A percentile compares a stretch with the other conserved stretches of the same genome.
Evolutionary conservation across 2,797 vertebrate species (phyloP).

Genomic region (Enoplosus armatus): DNA sequence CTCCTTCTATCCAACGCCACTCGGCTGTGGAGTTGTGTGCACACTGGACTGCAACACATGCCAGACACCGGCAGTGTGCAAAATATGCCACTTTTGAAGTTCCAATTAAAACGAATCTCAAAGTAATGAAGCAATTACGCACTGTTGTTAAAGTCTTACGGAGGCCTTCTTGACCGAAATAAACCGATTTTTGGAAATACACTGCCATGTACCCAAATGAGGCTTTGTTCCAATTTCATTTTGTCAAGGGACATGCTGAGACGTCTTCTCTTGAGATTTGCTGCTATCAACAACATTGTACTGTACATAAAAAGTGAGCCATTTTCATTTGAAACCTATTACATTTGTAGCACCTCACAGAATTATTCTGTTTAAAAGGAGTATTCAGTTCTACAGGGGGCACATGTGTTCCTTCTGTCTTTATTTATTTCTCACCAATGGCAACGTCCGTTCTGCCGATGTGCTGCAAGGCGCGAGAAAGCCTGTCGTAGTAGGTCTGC

Average conservation of each 20-base stretch:
- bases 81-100: conserved; percentile 72
- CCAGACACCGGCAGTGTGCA: conserved; percentile 76
- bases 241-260: conserved; percentile 68
- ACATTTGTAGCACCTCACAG: conserved; percentile 4
- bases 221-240: conserved; percentile 74
- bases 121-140: conserved; percentile 78
- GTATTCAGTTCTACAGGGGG: conserved; percentile 14
- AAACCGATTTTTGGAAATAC: conserved; percentile 65
- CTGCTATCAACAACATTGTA: conserved; percentile 33
- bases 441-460: conserved; percentile 89
- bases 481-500: conserved; percentile 85
- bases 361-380: conserved; percentile 12
- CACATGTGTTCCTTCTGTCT: neutral
- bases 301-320: conserved; percentile 42
- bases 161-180: conserved; percentile 69
- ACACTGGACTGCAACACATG: conserved; percentile 78
- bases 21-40: conserved; percentile 74
- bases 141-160: conserved; percentile 58
- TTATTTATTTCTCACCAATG: conserved; percentile 74
- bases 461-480: conserved; percentile 84
- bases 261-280: conserved; percentile 55
- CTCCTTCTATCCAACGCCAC: conserved; percentile 77
- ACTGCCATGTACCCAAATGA: conserved; percentile 51
- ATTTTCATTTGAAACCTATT: conserved; percentile 48
- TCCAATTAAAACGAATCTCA: conserved; percentile 79